Evolutionary conservation across 2,888 invertebrate species (phyloP).

Genomic region (Pyralis farinalis): DNA sequence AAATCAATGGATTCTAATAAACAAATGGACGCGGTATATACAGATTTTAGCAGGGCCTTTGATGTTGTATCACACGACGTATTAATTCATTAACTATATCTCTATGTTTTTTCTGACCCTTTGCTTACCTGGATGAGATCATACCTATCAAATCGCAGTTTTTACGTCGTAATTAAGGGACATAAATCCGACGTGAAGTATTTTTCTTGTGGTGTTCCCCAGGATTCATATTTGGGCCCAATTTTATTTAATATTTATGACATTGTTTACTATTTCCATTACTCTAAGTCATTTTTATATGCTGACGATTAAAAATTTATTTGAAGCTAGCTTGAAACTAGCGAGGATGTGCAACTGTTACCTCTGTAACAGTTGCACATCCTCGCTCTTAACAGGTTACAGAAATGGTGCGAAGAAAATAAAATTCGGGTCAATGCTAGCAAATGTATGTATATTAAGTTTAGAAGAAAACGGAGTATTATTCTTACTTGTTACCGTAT

Average conservation of each 20-base stretch:
- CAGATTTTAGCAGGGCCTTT: neutral
- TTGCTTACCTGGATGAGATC: neutral
- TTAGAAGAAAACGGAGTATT: neutral
- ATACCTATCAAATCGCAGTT: neutral
- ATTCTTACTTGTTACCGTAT: neutral
- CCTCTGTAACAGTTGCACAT: no score
- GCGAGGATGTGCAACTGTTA: neutral
- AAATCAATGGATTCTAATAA: no score
- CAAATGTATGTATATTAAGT: slow-evolving; percentile 1
- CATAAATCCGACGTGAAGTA: neutral
- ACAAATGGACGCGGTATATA: neutral
- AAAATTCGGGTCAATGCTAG: neutral
- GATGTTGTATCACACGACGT: neutral
- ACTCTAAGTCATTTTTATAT: no score
- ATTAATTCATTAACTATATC: neutral
- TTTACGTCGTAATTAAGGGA: neutral
- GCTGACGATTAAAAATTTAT: no score
- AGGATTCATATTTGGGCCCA: neutral
- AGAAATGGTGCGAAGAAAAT: neutral
- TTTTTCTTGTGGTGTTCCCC: neutral
- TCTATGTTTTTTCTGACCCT: no score
- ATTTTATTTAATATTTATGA: no score
- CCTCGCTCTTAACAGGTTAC: neutral
- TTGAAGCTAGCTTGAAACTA: neutral
- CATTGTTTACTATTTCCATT: no score